Percentiles rank a stretch among this genome's conserved stretches.
Conservation (phyloP, 23 tunicate genomes). For the Halocynthia aurantium region DNA sequence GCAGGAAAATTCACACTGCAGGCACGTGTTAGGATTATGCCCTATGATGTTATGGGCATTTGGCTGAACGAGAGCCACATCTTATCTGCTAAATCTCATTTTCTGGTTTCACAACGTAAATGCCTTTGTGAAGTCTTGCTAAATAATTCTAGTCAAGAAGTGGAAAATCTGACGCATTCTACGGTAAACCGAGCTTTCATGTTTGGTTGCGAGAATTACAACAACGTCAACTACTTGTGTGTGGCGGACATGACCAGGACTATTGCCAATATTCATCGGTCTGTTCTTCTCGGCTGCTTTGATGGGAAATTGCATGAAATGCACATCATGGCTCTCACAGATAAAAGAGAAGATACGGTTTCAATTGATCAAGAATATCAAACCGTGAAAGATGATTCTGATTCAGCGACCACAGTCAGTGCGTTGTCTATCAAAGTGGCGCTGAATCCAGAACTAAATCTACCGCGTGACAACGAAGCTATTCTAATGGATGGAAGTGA, state of each 20-base stretch:
- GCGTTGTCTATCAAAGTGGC: too few relatives aligned
- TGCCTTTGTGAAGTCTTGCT: constrained; percentile 70
- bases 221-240: constrained; percentile 50
- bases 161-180: constrained; percentile 54
- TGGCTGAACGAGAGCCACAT: constrained; percentile 80
- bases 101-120: constrained; percentile 6
- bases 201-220: constrained; percentile 44
- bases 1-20: constrained; percentile 38
- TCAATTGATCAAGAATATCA: too few relatives aligned
- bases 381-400: too few relatives aligned
- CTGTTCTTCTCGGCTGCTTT: neutral
- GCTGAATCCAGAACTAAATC: too few relatives aligned
- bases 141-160: constrained; percentile 74
- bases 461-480: too few relatives aligned
- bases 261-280: constrained; percentile 28
- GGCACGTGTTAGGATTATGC: constrained; percentile 58
- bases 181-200: constrained; percentile 58
- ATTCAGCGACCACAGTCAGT: too few relatives aligned
- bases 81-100: constrained; percentile 54
- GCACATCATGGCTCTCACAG: constrained; percentile 7
- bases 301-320: constrained; percentile 25
- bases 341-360: too few relatives aligned
- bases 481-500: too few relatives aligned
- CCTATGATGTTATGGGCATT: constrained; percentile 81
- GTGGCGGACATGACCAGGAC: constrained; percentile 56